Conservation (phyloP, 2,888 invertebrate species). For the Ganaspis brasiliensis region DNA sequence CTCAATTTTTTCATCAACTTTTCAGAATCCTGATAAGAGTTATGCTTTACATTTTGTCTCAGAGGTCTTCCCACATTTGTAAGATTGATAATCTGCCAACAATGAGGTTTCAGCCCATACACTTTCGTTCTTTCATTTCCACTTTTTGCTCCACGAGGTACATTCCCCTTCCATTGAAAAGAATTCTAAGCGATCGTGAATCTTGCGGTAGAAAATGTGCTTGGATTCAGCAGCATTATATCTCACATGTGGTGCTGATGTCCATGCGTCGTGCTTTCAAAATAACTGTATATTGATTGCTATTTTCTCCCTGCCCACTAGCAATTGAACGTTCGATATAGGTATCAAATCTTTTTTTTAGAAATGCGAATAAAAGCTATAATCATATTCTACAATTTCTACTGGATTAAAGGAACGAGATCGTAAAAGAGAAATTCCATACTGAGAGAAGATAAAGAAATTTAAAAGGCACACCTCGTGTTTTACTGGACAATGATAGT, state of each 20-base stretch:
- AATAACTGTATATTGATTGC: slow-evolving; percentile 22
- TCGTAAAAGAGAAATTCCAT: slow-evolving; percentile 8
- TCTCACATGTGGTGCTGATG: neutral
- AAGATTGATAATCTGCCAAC: slow-evolving; percentile 21
- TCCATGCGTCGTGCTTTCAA: neutral
- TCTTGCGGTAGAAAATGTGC: slow-evolving; percentile 3
- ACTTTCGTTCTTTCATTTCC: neutral
- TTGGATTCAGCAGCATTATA: neutral
- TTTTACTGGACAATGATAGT: no score
- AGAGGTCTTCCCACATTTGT: neutral
- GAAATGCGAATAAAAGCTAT: slow-evolving; percentile 16
- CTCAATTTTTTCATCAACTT: no score
- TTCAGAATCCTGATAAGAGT: neutral
- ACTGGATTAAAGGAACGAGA: slow-evolving; percentile 6
- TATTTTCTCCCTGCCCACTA: slow-evolving; percentile 12
- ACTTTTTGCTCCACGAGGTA: slow-evolving; percentile 8
- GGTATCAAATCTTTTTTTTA: slow-evolving; percentile 7
- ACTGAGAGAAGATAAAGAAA: neutral
- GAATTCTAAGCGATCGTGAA: slow-evolving; percentile 7
- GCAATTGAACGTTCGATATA: slow-evolving; percentile 14
- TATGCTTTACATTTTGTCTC: slow-evolving; percentile 22
- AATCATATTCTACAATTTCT: slow-evolving; percentile 26
- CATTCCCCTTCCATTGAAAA: neutral
- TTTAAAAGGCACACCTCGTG: no score
- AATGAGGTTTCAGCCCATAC: neutral